phyloP scores from a whole-genome alignment of 2,113 vertebrate genomes.

The Gadus macrocephalus region DNA sequence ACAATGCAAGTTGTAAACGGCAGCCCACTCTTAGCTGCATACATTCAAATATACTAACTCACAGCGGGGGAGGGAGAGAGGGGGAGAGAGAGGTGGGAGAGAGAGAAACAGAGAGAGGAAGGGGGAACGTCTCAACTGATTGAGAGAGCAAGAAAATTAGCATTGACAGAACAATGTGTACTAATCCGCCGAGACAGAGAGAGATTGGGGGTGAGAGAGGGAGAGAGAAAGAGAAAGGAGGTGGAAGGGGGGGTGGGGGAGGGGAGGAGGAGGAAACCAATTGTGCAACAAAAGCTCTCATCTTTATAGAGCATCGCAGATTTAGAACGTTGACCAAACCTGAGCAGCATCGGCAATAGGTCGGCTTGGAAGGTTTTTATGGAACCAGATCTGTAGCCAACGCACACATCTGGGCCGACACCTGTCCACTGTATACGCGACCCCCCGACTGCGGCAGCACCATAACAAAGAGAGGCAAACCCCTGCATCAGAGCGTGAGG shows the following conservation, averaged over 20 bases:
- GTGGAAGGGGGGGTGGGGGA: background rate
- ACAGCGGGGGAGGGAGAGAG: background rate
- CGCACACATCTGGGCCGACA: background rate
- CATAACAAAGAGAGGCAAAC: slow-evolving; percentile 63
- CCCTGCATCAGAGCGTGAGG: slow-evolving; percentile 34
- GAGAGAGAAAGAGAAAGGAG: slow-evolving; percentile 11
- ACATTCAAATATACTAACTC: background rate
- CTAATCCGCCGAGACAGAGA: slow-evolving; percentile 48
- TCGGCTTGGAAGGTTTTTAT: slow-evolving; percentile 23
- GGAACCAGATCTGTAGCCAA: slow-evolving; percentile 21
- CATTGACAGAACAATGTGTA: slow-evolving; percentile 45
- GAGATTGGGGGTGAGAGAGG: slow-evolving; percentile 21
- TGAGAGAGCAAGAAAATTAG: slow-evolving; percentile 14
- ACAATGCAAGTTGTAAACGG: background rate
- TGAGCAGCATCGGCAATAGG: background rate
- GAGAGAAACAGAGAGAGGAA: background rate
- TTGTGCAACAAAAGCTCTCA: slow-evolving; percentile 36
- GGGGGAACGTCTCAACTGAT: background rate
- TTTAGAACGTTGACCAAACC: slow-evolving; percentile 10
- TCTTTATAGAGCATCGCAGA: slow-evolving; percentile 27
- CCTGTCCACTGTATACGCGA: background rate
- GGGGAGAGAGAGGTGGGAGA: background rate
- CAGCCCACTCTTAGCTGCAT: background rate
- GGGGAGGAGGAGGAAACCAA: slow-evolving; percentile 11
- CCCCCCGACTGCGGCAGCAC: slow-evolving; percentile 60